Evolutionary conservation across 2,797 vertebrate species (phyloP).

Genomic region (Spinus olivaceus): DNA sequence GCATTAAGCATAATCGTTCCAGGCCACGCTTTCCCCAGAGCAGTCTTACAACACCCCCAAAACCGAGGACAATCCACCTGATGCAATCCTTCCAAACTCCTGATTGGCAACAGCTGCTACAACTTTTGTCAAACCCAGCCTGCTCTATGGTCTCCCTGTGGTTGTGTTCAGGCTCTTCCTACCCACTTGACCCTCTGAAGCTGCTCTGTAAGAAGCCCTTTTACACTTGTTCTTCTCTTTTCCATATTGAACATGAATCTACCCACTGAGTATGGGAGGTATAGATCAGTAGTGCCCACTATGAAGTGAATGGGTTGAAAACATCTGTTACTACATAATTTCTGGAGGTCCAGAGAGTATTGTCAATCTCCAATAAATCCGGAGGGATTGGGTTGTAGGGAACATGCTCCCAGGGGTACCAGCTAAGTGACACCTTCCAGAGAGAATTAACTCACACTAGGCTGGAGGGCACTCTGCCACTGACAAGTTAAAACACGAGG

Average conservation of each 20-base stretch:
- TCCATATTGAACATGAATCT: background rate
- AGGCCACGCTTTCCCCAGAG: background rate
- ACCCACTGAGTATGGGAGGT: background rate
- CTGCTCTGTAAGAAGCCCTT: background rate
- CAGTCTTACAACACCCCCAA: background rate
- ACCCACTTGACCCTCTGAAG: background rate
- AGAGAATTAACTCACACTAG: background rate
- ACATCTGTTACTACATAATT: background rate
- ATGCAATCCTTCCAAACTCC: background rate
- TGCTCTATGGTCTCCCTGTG: background rate
- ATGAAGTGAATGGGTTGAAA: background rate
- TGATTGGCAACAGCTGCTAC: background rate
- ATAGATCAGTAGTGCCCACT: background rate
- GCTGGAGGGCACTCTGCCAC: background rate
- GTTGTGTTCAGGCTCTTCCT: background rate
- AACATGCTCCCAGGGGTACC: background rate
- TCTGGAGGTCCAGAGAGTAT: background rate
- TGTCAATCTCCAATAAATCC: background rate
- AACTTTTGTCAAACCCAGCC: background rate
- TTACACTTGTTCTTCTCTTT: background rate
- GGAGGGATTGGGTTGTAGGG: background rate
- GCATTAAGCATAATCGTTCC: slow-evolving; percentile 19
- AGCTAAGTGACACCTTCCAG: background rate
- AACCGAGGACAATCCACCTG: background rate
- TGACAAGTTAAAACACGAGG: background rate